Conservation (phyloP, 2,113 vertebrate genomes). For the Sterna hirundo region DNA sequence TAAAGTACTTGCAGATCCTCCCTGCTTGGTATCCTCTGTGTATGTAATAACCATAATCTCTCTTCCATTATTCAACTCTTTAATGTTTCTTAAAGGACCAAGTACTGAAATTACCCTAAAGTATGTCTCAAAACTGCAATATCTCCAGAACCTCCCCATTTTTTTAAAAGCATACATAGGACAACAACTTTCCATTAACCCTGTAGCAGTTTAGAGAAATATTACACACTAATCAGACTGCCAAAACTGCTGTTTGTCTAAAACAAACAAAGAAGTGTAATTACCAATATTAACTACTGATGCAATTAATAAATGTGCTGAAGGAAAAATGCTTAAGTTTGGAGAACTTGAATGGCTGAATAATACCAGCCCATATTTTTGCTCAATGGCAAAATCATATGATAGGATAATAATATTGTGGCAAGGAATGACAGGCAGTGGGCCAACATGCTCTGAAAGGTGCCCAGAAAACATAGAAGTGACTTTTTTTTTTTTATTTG, state of each 20-base stretch:
- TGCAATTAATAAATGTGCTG: not conserved
- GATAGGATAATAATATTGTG: not conserved
- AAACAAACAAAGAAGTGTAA: not conserved
- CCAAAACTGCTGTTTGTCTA: not conserved
- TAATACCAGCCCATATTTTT: not conserved
- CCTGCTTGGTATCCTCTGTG: not conserved
- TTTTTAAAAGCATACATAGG: not conserved
- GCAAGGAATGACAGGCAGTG: not conserved
- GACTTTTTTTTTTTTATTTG: not conserved
- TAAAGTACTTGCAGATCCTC: constrained; percentile 17
- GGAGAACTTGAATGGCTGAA: not conserved
- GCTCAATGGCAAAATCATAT: not conserved
- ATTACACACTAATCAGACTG: not conserved
- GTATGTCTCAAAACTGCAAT: not conserved
- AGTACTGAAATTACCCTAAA: not conserved
- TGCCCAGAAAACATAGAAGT: not conserved
- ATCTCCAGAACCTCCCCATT: not conserved
- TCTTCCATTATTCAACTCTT: constrained; percentile 41
- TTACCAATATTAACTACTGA: not conserved
- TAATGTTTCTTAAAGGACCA: constrained; percentile 27
- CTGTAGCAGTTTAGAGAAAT: not conserved
- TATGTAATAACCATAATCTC: constrained; percentile 31
- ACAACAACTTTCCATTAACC: not conserved
- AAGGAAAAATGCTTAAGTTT: not conserved
- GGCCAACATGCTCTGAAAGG: not conserved